Evolutionary conservation across 2,888 invertebrate genomes (phyloP).

Genomic region (Scrobipalpa costella): DNA sequence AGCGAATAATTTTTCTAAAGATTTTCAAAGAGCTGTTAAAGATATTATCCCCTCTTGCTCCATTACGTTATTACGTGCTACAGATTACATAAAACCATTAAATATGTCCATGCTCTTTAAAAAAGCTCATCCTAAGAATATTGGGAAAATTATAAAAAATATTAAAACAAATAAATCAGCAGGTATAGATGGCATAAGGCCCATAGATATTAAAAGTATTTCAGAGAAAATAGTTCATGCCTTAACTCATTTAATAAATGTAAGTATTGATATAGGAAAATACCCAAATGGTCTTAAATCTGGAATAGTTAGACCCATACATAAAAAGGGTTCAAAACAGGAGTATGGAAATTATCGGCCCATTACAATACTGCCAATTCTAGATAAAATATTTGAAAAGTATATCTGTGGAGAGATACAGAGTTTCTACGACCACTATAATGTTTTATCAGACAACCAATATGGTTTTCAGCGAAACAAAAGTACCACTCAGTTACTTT

Average conservation of each 20-base stretch:
- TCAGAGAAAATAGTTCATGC: background rate
- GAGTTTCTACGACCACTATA: too few relatives aligned
- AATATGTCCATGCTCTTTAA: background rate
- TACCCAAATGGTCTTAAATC: background rate
- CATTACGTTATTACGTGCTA: background rate
- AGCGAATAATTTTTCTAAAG: background rate
- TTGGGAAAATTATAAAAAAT: background rate
- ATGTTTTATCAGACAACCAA: too few relatives aligned
- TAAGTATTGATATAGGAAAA: background rate
- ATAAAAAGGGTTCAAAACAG: background rate
- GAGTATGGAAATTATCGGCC: background rate
- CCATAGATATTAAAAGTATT: background rate
- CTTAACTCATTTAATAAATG: background rate
- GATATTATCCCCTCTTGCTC: too few relatives aligned
- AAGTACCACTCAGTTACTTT: too few relatives aligned
- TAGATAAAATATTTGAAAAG: background rate
- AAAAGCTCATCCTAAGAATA: background rate
- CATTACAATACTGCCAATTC: background rate
- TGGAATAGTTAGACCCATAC: background rate
- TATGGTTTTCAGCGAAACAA: too few relatives aligned
- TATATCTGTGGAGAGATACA: too few relatives aligned
- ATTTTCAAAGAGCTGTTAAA: background rate
- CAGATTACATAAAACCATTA: background rate
- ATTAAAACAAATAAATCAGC: background rate
- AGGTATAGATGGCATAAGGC: background rate